Evolutionary conservation across 2,888 invertebrate species (phyloP).

Genomic region (Parascotia fuliginaria): DNA sequence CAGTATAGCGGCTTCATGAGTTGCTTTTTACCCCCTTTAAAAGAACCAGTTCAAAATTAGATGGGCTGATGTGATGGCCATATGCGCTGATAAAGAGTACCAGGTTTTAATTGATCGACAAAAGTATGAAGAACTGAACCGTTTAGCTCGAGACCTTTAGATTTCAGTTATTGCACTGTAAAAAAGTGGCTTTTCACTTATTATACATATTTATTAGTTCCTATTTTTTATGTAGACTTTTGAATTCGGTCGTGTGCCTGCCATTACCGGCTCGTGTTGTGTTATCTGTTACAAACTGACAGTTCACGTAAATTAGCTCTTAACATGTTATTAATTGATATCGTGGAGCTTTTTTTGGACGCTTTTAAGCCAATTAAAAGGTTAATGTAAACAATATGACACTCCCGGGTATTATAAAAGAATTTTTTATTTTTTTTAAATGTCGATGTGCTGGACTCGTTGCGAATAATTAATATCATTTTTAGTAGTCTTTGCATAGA

Average conservation of each 20-base stretch:
- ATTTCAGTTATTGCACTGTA: too few species aligned
- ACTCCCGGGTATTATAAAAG: constrained; percentile 29
- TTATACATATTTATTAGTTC: constrained; percentile 29
- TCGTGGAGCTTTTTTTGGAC: constrained; percentile 44
- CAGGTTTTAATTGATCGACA: too few species aligned
- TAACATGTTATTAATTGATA: constrained; percentile 68
- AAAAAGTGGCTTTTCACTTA: too few species aligned
- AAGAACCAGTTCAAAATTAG: too few species aligned
- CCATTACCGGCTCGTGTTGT: constrained; percentile 60
- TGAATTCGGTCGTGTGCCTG: constrained; percentile 50
- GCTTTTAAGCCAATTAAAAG: constrained; percentile 43
- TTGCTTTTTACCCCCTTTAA: too few species aligned
- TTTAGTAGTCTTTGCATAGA: neutral
- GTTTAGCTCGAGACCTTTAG: too few species aligned
- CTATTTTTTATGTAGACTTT: constrained; percentile 18
- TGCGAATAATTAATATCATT: neutral
- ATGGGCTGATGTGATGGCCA: too few species aligned
- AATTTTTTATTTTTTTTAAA: constrained; percentile 29
- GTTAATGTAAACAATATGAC: constrained; percentile 47
- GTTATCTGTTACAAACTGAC: constrained; percentile 67
- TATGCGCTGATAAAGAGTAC: too few species aligned
- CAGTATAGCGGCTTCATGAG: too few species aligned
- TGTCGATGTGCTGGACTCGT: constrained; percentile 3
- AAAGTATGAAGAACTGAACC: too few species aligned
- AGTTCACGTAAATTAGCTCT: constrained; percentile 69